Conservation (phyloP, 2,797 vertebrate genomes). For the Chlorospingus flavigularis region DNA sequence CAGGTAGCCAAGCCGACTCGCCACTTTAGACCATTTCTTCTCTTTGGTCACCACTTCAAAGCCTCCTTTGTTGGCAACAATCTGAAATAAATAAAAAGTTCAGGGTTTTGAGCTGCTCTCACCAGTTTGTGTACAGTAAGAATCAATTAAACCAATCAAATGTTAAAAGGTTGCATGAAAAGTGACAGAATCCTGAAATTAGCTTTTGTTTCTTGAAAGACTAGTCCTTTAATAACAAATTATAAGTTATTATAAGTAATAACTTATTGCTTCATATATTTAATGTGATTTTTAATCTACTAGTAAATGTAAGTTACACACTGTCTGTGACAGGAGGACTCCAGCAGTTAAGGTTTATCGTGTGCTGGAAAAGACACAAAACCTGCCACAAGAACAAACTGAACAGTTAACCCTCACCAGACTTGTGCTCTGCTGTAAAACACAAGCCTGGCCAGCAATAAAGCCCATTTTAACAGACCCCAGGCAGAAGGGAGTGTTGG, state of each 20-base stretch:
- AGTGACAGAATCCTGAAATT: neutral
- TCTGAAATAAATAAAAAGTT: slow-evolving; percentile 73
- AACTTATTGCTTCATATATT: neutral
- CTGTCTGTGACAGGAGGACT: neutral
- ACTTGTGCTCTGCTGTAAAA: neutral
- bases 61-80: slow-evolving; percentile 93
- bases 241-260: neutral
- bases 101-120: neutral
- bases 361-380: neutral
- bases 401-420: neutral
- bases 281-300: neutral
- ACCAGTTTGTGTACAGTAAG: neutral
- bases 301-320: neutral
- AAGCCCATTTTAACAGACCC: neutral
- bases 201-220: neutral
- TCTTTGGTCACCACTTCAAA: slow-evolving; percentile 93
- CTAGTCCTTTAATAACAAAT: neutral
- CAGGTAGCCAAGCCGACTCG: slow-evolving; percentile 91
- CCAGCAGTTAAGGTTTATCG: neutral
- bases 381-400: neutral
- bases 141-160: neutral
- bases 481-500: neutral
- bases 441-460: neutral
- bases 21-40: slow-evolving; percentile 95
- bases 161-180: neutral